A percentile compares a stretch with the other conserved stretches of the same genome.
Evolutionary conservation across 2,888 invertebrate species (phyloP).

Genomic region (Andrena minutula): DNA sequence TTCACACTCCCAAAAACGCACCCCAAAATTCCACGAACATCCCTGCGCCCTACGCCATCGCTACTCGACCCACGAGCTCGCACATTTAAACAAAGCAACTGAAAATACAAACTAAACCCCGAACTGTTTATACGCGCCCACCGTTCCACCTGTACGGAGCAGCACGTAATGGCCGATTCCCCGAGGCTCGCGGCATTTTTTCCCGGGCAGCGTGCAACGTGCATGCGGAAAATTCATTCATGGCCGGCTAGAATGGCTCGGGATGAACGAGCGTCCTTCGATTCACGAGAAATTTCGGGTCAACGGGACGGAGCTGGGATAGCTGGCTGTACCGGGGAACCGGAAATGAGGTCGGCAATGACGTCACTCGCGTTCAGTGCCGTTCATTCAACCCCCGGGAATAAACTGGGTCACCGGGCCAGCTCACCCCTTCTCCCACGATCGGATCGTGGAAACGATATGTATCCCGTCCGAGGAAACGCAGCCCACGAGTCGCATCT

Average conservation of each 20-base stretch:
- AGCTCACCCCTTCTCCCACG: conserved; percentile 45
- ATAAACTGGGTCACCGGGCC: conserved; percentile 80
- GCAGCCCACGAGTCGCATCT: conserved; percentile 23
- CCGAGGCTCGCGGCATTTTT: neutral
- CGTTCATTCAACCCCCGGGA: conserved; percentile 83
- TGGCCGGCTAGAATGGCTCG: conserved; percentile 61
- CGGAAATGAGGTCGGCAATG: conserved; percentile 82
- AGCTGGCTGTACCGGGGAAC: conserved; percentile 77
- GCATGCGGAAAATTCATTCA: conserved; percentile 75
- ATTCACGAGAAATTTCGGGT: conserved; percentile 79
- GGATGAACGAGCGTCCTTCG: conserved; percentile 77
- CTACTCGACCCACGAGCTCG: too few relatives aligned
- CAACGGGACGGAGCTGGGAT: conserved; percentile 75
- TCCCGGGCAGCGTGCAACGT: conserved; percentile 2
- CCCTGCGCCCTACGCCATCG: too few relatives aligned
- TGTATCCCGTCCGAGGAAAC: conserved; percentile 35
- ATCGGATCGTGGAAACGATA: conserved; percentile 57
- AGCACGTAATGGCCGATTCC: neutral
- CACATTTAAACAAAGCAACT: too few relatives aligned
- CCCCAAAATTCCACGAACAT: too few relatives aligned
- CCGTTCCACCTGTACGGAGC: neutral
- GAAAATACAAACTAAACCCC: too few relatives aligned
- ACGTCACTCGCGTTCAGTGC: conserved; percentile 79
- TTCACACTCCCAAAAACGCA: too few relatives aligned
- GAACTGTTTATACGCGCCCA: too few relatives aligned